phyloP scores from a whole-genome alignment of 35 echinoderm and acorn worm genomes.

The Ptychodera flava region DNA sequence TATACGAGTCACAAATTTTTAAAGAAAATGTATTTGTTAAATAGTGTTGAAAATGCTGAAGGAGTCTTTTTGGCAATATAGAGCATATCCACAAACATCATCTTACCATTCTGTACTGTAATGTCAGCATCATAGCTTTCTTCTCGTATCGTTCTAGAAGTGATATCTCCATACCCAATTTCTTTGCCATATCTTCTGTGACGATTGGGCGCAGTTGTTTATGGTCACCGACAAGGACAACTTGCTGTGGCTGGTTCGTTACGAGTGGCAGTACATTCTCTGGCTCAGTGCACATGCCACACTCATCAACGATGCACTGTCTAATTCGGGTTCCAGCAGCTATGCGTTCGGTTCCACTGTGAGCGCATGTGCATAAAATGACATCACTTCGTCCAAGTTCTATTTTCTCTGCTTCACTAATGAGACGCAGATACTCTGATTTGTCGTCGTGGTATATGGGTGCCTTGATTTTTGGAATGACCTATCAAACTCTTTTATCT shows the following conservation, averaged over 20 bases:
- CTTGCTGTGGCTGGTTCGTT: neutral
- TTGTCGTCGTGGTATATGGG: neutral
- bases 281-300: slow-evolving; percentile 64
- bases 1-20: no score
- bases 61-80: no score
- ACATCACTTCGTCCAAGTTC: slow-evolving; percentile 33
- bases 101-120: slow-evolving; percentile 91
- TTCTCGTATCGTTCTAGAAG: slow-evolving; percentile 59
- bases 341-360: slow-evolving; percentile 17
- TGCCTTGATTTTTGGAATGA: neutral
- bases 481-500: slow-evolving; percentile 29
- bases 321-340: neutral
- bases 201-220: slow-evolving; percentile 59
- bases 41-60: no score
- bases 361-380: slow-evolving; percentile 49
- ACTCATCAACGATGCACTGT: slow-evolving; percentile 54
- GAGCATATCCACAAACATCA: no score
- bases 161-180: slow-evolving; percentile 59
- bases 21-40: no score
- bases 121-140: slow-evolving; percentile 38
- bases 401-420: neutral
- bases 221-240: slow-evolving; percentile 52
- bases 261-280: slow-evolving; percentile 57
- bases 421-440: neutral
- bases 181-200: slow-evolving; percentile 37